Base-by-base conservation (phyloP, 2,888 invertebrate species). In the Clepsis dumicolana region DNA sequence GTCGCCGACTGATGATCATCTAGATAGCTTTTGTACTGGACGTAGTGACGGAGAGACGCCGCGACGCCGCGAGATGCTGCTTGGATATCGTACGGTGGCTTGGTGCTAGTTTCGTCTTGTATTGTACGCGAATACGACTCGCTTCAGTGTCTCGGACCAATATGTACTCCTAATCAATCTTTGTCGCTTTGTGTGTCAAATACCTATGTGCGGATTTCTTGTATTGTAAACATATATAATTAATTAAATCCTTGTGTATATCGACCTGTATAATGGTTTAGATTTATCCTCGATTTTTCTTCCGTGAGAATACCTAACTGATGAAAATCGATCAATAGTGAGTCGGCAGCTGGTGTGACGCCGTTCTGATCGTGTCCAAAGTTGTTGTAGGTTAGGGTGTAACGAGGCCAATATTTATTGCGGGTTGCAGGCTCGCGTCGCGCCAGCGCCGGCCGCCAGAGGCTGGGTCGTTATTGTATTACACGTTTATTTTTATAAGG, bases 401-500 rank as follows among this genome's bases (percentile, higher is more conserved):
- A 81, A 77, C 79, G 88, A 89, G 88, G 89, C 89, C 89, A 89
- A 90, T 90, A 85, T 89, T 86, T 85, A 85, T 84, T 81, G 80
- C 76, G 72, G 69, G 76, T 70, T 44, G 41, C 41, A 73, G 77
- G 75, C 74, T 70, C 68, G 85, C 87, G 91, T 88, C 74, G 83
- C 88, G 84, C 88, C 90, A 85, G 86, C 81, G 70, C 67, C 73
- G 80, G 75, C 79, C 74, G 32, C 44, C 78, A 70, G 73, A 82
- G 81, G 83, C 89, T 91, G 91, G 90, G 88, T 91, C 91, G 87
- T 90, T 90, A 87, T 85, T 87, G 89, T 91, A 92, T 85, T 91
- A 90, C 92, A 91, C 91, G 92, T 89, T 93, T 93, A 93, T 93
- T 93, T 93, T 93, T 94, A 87, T 93, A 93, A 92, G 91, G 93